phyloP scores from a whole-genome alignment of 2,113 vertebrate genomes.

The Zosterops borbonicus region DNA sequence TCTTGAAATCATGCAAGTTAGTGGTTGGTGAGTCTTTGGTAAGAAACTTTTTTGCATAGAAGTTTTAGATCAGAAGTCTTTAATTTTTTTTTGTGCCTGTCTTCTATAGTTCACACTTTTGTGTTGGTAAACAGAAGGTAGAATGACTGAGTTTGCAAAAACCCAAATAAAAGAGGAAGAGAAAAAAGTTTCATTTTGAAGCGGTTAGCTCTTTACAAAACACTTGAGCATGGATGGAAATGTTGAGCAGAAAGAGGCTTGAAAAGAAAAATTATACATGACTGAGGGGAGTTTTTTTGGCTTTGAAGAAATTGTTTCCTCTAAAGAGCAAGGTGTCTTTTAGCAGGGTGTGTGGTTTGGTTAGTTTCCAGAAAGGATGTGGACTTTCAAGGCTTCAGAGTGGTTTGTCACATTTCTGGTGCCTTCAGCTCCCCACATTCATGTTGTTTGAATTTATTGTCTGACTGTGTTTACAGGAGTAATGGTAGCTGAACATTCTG shows the following conservation, averaged over 20 bases:
- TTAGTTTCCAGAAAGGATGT: not conserved
- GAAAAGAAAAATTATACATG: not conserved
- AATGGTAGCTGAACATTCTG: not conserved
- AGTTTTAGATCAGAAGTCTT: not conserved
- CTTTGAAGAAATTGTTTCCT: constrained; percentile 5
- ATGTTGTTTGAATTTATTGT: not conserved
- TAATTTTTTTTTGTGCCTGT: not conserved
- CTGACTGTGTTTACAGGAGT: not conserved
- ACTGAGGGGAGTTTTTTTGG: fast-evolving
- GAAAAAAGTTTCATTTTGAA: not conserved
- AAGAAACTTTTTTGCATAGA: not conserved
- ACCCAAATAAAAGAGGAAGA: not conserved
- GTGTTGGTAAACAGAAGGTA: not conserved
- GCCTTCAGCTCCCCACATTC: not conserved
- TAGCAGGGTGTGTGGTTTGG: not conserved
- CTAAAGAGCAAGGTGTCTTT: not conserved
- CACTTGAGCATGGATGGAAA: not conserved
- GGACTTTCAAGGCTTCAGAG: not conserved
- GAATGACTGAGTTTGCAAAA: not conserved
- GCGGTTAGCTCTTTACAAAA: not conserved
- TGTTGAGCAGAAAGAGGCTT: not conserved
- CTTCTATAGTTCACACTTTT: not conserved
- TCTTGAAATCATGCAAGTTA: not conserved
- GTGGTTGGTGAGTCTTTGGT: not conserved
- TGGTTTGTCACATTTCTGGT: not conserved